Conservation (phyloP, 2,113 vertebrate genomes). For the Eretmochelys imbricata region DNA sequence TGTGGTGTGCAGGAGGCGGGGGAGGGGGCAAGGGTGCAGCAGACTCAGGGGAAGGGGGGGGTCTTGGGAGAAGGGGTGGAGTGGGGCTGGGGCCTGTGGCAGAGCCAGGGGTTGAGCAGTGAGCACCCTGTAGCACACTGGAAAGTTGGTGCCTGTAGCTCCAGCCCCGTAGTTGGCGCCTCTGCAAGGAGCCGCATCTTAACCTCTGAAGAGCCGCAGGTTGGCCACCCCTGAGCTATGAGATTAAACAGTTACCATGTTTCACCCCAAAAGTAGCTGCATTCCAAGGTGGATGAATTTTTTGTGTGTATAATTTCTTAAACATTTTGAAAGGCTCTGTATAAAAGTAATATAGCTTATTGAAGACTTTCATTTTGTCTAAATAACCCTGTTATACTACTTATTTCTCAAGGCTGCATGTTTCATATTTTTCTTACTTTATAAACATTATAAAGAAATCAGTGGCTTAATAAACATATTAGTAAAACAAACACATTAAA, state of each 20-base stretch:
- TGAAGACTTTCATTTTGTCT: not conserved
- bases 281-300: not conserved
- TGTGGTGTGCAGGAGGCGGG: no score
- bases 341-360: not conserved
- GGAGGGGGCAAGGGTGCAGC: no score
- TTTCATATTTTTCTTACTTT: constrained; percentile 36
- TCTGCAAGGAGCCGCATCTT: no score
- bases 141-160: no score
- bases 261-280: not conserved
- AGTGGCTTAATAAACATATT: constrained; percentile 47
- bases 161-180: no score
- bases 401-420: constrained; percentile 7
- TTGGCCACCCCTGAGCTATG: not conserved
- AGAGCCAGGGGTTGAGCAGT: no score
- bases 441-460: not conserved
- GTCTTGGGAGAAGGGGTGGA: no score
- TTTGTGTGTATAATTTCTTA: not conserved
- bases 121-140: no score
- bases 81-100: no score
- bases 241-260: not conserved
- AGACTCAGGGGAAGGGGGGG: no score
- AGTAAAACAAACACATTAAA: constrained; percentile 28
- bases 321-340: constrained; percentile 22
- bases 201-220: no score
- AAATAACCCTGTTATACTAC: not conserved